Evolutionary conservation across 2,113 vertebrate genomes (phyloP).

Genomic region (Saccopteryx bilineata): DNA sequence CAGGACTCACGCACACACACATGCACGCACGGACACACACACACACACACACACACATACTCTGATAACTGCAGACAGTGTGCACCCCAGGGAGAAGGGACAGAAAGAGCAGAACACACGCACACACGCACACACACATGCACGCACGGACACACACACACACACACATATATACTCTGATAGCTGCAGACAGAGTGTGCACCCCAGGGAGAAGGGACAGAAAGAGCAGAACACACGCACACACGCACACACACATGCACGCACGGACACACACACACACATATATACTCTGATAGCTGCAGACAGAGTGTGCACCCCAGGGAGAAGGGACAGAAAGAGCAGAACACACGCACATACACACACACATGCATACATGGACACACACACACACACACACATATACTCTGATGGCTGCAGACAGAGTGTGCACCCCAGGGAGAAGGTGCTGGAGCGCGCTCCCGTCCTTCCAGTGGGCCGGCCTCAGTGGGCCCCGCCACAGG

Average conservation of each 20-base stretch:
- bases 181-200: background rate
- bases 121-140: background rate
- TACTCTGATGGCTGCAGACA: background rate
- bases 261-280: background rate
- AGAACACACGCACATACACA: background rate
- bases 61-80: too few species aligned
- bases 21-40: too few species aligned
- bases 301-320: background rate
- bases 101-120: too few species aligned
- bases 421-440: background rate
- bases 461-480: background rate
- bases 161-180: background rate
- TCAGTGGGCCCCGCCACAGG: background rate
- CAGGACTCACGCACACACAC: background rate
- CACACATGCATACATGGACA: background rate
- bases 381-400: background rate
- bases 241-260: background rate
- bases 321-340: too few species aligned
- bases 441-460: fast-evolving
- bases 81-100: too few species aligned
- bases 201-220: background rate
- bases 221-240: too few species aligned
- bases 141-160: background rate
- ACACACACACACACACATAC: background rate
- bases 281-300: background rate